phyloP scores from a whole-genome alignment of 2,797 vertebrate species.

The Alosa sapidissima region DNA sequence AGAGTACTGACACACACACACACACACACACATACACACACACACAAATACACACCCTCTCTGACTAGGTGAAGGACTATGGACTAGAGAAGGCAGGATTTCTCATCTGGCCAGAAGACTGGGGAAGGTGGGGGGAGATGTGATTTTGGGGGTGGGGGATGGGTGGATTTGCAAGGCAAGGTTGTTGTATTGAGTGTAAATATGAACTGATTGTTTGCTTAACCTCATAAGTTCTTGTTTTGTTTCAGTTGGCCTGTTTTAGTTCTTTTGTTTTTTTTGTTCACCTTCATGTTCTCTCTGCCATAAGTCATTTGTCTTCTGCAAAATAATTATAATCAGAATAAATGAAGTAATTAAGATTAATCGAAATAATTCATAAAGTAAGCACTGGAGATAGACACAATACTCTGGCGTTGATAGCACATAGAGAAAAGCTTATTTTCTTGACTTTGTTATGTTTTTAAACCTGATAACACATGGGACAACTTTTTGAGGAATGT shows the following conservation, averaged over 20 bases:
- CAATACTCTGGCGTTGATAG: conserved; percentile 27
- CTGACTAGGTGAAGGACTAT: conserved; percentile 28
- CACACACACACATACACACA: conserved; percentile 26
- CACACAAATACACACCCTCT: conserved; percentile 12
- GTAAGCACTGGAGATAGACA: conserved; percentile 24
- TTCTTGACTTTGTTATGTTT: background rate
- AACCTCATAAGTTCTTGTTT: conserved; percentile 32
- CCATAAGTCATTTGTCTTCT: conserved; percentile 58
- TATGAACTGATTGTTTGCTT: conserved; percentile 63
- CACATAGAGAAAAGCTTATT: conserved; percentile 26
- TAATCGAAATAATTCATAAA: conserved; percentile 30
- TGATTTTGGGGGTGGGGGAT: background rate
- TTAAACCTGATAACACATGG: background rate
- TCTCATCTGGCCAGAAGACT: conserved; percentile 20
- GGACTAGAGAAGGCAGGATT: background rate
- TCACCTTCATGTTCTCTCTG: conserved; percentile 44
- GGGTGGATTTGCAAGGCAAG: conserved; percentile 24
- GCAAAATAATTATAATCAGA: conserved; percentile 40
- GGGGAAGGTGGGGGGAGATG: conserved; percentile 6
- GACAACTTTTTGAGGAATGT: conserved; percentile 18
- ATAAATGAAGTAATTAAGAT: conserved; percentile 27
- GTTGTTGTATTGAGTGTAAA: conserved; percentile 68
- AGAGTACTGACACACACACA: conserved; percentile 5
- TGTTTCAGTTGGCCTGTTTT: conserved; percentile 37
- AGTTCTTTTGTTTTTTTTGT: conserved; percentile 49